Base-by-base conservation (phyloP, 2,797 vertebrate species). In the Leptatherina wallacei region DNA sequence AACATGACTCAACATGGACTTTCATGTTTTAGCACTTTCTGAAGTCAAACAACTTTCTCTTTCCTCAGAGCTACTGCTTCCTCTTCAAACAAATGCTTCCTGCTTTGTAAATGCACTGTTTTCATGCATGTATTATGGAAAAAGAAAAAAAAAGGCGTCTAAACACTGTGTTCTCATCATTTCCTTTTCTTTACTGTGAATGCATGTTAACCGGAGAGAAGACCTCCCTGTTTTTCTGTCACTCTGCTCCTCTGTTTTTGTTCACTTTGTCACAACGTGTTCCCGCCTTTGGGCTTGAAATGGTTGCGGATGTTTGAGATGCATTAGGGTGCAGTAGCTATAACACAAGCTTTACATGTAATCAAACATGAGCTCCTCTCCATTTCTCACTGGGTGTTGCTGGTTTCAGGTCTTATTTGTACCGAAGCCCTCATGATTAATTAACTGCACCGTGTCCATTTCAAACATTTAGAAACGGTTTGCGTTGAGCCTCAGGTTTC, bases 141-240 rank as follows among this genome's bases (percentile, higher is more conserved):
- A 22, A 3, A 27, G 22, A 13, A 35, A 4, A 35, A 47, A 4
- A 40, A 47, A 69, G 10, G 12, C 38, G 27, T 18, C 51, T 74
- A 32, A 69, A 56, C 68, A 65, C 70, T 75, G 77, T 75, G 77
- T 78, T 80, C 65, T 82, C 75, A 76, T 71, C 3, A 0, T 73
- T 77, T 76, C 35, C 65, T 80, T 71, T 77, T 60, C 69, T 83
- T 75, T 85, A 87, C 86, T 90, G 88, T 94, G 86, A 89, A 90
- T 94, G 96, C 96, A 96, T 96, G 96, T 93, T 69, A 89, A 88
- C 88, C 92, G 88, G 78, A 65, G 66, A 1, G 79, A 68, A 49
- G 55, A 69, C 35, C 27, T 54, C 52, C 22, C 75, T 72, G 76
- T 87, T 91, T 80, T 87, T 61, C 92, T 93, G 89, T 92, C 89